phyloP scores from a whole-genome alignment of 2,888 invertebrate species.

The Selenia dentaria region DNA sequence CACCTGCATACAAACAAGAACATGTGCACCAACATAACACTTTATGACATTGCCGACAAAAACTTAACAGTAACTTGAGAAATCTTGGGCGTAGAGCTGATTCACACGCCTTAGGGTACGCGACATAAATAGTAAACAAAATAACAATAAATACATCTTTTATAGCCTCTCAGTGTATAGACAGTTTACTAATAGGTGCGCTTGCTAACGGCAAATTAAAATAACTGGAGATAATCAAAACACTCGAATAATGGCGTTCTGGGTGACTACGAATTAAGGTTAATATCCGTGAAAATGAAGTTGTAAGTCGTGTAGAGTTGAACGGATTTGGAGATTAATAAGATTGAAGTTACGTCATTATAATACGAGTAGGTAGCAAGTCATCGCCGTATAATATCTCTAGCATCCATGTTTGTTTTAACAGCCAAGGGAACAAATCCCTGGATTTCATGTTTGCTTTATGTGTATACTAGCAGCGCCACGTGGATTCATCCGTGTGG shows the following conservation, averaged over 20 bases:
- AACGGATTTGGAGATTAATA: too few relatives aligned
- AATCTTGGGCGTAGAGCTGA: constrained; percentile 12
- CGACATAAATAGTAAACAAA: constrained; percentile 23
- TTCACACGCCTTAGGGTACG: constrained; percentile 20
- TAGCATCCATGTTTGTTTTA: too few relatives aligned
- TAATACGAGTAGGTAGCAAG: too few relatives aligned
- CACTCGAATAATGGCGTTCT: constrained; percentile 2
- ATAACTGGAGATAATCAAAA: neutral
- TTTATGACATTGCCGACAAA: constrained; percentile 10
- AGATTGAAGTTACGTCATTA: too few relatives aligned
- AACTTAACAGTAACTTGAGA: constrained; percentile 22
- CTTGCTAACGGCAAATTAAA: constrained; percentile 14
- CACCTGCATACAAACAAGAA: constrained; percentile 5
- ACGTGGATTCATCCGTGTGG: too few relatives aligned
- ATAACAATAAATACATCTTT: constrained; percentile 23
- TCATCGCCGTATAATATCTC: too few relatives aligned
- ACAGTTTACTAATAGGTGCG: constrained; percentile 12
- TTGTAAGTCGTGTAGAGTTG: neutral
- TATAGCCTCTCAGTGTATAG: constrained; percentile 11
- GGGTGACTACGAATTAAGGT: constrained; percentile 2
- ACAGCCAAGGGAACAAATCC: too few relatives aligned
- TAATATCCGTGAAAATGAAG: neutral
- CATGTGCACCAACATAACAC: constrained; percentile 5
- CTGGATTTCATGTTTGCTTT: too few relatives aligned
- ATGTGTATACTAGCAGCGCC: too few relatives aligned